Conservation (phyloP, 2,113 vertebrate species). For the Labeo rohita region DNA sequence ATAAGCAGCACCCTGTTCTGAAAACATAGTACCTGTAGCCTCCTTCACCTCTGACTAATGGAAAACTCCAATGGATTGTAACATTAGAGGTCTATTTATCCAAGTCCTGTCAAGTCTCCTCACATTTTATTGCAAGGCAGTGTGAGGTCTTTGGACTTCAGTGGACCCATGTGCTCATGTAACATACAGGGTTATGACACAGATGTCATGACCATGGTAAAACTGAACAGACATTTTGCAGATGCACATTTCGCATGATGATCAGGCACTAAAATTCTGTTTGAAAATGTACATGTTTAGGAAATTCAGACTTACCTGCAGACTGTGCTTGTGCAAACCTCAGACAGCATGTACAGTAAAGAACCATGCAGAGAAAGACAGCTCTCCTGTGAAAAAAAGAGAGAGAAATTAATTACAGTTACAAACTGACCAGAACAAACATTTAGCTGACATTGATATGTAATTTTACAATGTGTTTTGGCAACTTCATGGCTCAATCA, state of each 20-base stretch:
- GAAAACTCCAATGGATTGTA: conserved; percentile 45
- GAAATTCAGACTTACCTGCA: conserved; percentile 82
- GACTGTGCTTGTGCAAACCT: conserved; percentile 83
- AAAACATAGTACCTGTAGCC: conserved; percentile 27
- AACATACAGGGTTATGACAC: not conserved
- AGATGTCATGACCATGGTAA: conserved; percentile 19
- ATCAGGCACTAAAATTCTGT: conserved; percentile 5
- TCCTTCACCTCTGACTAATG: conserved; percentile 42
- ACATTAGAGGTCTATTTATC: conserved; percentile 42
- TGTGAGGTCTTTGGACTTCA: conserved; percentile 27
- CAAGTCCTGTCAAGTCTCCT: conserved; percentile 19
- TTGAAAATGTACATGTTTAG: not conserved
- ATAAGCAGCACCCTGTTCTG: not conserved
- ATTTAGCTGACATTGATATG: not conserved
- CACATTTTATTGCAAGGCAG: conserved; percentile 16
- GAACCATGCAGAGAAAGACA: conserved; percentile 86
- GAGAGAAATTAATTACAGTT: conserved; percentile 40
- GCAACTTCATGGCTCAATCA: not conserved
- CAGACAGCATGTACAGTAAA: conserved; percentile 85
- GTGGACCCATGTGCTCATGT: not conserved
- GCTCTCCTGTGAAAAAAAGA: conserved; percentile 78
- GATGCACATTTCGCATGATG: not conserved
- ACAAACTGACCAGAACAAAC: not conserved
- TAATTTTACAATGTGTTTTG: not conserved
- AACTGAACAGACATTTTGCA: conserved; percentile 6